Base-by-base conservation (phyloP, 2,113 vertebrate genomes). In the Thalassarche chlororhynchos region DNA sequence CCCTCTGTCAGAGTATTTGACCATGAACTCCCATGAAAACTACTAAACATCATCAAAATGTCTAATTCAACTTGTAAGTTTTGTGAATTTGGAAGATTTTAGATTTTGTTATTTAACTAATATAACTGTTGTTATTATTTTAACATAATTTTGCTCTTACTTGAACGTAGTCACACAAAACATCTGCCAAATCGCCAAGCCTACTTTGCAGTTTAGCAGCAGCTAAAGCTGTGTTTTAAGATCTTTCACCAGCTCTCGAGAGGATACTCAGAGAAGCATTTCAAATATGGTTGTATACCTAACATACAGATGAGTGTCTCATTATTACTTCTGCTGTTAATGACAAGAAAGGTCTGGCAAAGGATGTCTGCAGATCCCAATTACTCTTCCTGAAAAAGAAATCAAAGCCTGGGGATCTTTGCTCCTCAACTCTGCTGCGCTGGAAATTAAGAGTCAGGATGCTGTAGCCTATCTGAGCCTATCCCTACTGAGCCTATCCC, bases 281-380 rank as follows among this genome's bases (percentile, higher is more conserved):
- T 85, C 36, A 57, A 31, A 51, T 8, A 51, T 0, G 0, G 5
- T 4, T 25, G 2, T 12, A 46, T 1, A 36, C 5, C 42, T 34
- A 51, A 58, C 28, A 34, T 4, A 61, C 11, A 26, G 29, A 9
- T 14, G 5, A 75, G 18, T 19, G 2, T 31, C 47, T 69, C 17
- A 4, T 20, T 61, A 5, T 19, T 25, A 3, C 29, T 60, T 12
- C 49, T 64, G 49, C 51, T 76, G 21, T 28, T 61, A 85, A 47
- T 12, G 36, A n/a, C 24, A 61, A 29, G 20, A 64, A 71, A 76
- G 14, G 3, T n/a, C 36, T 75, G n/a, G 25, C 47, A 68, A 60
- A 65, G 29, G 57, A 24, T n/a, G 34, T 31, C 5, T 1, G n/a
- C 14, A n/a, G 47, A 69, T 90, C 32, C 32, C 20, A 66, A 31